Evolutionary conservation across 2,888 invertebrate genomes (phyloP).

Genomic region (Merodon equestris): DNA sequence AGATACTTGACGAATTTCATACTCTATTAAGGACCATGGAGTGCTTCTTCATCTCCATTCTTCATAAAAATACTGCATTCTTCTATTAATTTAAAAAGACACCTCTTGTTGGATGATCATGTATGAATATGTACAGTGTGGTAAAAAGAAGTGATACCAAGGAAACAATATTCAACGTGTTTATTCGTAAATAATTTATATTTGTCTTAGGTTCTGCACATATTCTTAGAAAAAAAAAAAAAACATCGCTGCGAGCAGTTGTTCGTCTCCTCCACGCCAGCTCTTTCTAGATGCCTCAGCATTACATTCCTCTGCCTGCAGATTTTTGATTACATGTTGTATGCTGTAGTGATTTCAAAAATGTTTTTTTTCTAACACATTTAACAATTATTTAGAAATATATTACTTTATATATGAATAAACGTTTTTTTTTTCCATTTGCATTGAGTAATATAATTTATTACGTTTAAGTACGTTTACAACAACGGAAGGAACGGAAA

Average conservation of each 20-base stretch:
- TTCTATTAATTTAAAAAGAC: no score
- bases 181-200: constrained; percentile 65
- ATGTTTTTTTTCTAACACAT: constrained; percentile 59
- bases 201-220: constrained; percentile 62
- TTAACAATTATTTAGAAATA: constrained; percentile 58
- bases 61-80: no score
- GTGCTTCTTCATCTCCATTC: no score
- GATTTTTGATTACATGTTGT: constrained; percentile 50
- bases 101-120: no score
- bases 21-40: background rate
- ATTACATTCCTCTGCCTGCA: constrained; percentile 18
- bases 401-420: constrained; percentile 16
- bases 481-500: constrained; percentile 15
- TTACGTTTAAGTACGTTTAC: constrained; percentile 60
- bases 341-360: constrained; percentile 53
- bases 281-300: constrained; percentile 32
- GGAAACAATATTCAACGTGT: background rate
- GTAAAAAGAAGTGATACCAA: background rate
- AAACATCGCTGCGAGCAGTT: constrained; percentile 27
- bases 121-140: background rate
- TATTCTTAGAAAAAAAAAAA: constrained; percentile 22
- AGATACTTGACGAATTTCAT: no score
- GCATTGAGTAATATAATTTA: constrained; percentile 12
- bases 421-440: background rate
- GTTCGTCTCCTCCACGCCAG: constrained; percentile 7